Evolutionary conservation across 2,888 invertebrate genomes (phyloP).

Genomic region (Chaetoderma sp.): DNA sequence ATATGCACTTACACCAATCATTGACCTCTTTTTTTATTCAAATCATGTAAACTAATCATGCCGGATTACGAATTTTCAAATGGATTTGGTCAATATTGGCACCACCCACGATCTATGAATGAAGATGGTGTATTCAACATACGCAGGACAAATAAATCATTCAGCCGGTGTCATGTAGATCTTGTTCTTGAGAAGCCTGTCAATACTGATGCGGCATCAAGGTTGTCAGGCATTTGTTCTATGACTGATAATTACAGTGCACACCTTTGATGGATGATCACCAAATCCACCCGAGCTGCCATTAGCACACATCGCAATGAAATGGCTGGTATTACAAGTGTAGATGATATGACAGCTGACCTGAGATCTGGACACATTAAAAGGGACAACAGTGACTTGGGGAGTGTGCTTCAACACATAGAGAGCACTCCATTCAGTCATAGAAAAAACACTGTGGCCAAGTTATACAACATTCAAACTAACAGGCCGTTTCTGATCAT

Average conservation of each 20-base stretch:
- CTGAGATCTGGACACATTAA: neutral
- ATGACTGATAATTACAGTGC: constrained; percentile 18
- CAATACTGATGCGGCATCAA: constrained; percentile 25
- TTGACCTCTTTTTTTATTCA: constrained; percentile 33
- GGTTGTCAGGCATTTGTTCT: constrained; percentile 13
- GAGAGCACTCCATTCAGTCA: too few species aligned
- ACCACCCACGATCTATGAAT: neutral
- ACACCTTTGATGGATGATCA: constrained; percentile 22
- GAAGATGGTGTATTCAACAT: constrained; percentile 14
- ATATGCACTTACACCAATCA: too few species aligned
- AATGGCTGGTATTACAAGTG: constrained; percentile 4
- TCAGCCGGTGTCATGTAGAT: neutral
- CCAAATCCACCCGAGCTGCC: constrained; percentile 15
- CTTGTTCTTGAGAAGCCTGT: neutral
- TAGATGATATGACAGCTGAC: constrained; percentile 16
- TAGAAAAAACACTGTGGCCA: too few species aligned
- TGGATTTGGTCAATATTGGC: constrained; percentile 33
- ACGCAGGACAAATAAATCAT: neutral
- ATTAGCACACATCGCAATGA: constrained; percentile 2
- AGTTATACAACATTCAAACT: too few species aligned
- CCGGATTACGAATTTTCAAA: constrained; percentile 36
- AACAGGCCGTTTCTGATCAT: too few species aligned
- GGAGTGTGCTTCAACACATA: constrained; percentile 4
- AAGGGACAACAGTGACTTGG: constrained; percentile 5
- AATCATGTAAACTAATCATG: constrained; percentile 35